These are phyloP conservation scores for Neosilurus mollespiculum DNA, from an alignment of 2,797 vertebrate species.

Conservation along the genomic window DNA sequence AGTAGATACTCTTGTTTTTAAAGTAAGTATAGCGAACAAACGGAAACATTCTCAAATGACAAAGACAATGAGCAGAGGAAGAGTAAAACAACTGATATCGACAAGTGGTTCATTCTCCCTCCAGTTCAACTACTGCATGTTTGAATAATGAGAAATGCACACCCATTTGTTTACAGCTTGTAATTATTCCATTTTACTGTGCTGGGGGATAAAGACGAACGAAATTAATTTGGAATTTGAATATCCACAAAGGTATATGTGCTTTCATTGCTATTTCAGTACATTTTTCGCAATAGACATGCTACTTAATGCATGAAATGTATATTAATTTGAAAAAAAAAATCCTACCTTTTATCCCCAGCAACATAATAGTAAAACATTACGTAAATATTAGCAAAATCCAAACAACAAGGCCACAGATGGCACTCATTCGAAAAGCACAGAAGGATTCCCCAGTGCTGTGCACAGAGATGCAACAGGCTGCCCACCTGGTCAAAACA, in stretches of 20 bases:
- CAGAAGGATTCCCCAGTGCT: too few relatives aligned
- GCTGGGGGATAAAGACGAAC: background rate
- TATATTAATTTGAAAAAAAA: too few relatives aligned
- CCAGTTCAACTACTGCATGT: background rate
- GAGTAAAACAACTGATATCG: background rate
- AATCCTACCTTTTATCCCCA: too few relatives aligned
- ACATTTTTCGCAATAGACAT: constrained; percentile 33
- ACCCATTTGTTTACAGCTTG: constrained; percentile 23
- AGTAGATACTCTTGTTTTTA: background rate
- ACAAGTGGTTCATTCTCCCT: background rate
- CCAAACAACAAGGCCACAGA: too few relatives aligned
- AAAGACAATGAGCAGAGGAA: background rate
- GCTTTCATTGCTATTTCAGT: constrained; percentile 38
- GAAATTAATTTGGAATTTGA: constrained; percentile 6
- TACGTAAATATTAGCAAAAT: too few relatives aligned
- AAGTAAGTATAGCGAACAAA: background rate
- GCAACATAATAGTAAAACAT: too few relatives aligned
- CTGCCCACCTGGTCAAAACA: too few relatives aligned
- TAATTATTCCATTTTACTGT: constrained; percentile 18
- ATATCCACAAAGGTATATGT: constrained; percentile 40
- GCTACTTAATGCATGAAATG: constrained; percentile 19
- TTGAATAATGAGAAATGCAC: background rate
- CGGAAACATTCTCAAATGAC: background rate
- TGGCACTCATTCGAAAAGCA: too few relatives aligned
- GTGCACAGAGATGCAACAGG: too few relatives aligned